Conservation (phyloP, 2,113 vertebrate species). For the Phodopus roborovskii region DNA sequence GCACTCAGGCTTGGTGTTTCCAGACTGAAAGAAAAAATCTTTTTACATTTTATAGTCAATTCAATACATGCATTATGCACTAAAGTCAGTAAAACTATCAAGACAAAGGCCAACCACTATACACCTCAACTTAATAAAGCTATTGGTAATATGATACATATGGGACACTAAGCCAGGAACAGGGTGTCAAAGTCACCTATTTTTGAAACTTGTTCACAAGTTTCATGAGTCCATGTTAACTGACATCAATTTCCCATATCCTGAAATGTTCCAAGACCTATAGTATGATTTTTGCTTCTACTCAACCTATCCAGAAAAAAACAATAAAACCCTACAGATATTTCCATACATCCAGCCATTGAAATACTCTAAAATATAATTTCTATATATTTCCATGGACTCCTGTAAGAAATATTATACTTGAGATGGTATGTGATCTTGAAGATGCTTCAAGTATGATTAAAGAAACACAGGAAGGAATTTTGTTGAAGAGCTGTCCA, state of each 20-base stretch:
- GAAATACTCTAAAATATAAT: slow-evolving; percentile 83
- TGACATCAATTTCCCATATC: slow-evolving; percentile 82
- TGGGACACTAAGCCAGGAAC: slow-evolving; percentile 75
- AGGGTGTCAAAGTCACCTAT: slow-evolving; percentile 80
- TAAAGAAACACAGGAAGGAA: slow-evolving; percentile 77
- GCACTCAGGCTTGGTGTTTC: too few species aligned
- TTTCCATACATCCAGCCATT: slow-evolving; percentile 82
- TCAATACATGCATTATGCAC: background rate
- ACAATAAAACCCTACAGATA: slow-evolving; percentile 69
- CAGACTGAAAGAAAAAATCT: background rate
- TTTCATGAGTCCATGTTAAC: slow-evolving; percentile 80
- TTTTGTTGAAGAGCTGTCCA: background rate
- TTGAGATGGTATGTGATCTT: slow-evolving; percentile 77
- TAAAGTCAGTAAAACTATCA: background rate
- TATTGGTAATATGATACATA: slow-evolving; percentile 26
- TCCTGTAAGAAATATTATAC: slow-evolving; percentile 81
- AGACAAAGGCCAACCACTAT: background rate
- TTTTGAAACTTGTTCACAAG: slow-evolving; percentile 85
- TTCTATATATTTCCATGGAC: slow-evolving; percentile 83
- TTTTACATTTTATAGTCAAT: slow-evolving; percentile 54
- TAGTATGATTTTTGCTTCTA: slow-evolving; percentile 75
- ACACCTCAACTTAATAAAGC: background rate
- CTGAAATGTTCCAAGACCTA: slow-evolving; percentile 77
- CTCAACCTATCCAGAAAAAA: slow-evolving; percentile 73
- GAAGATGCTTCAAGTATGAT: slow-evolving; percentile 75